Base-by-base conservation (phyloP, 2,888 invertebrate genomes). In the Allophyes oxyacanthae region DNA sequence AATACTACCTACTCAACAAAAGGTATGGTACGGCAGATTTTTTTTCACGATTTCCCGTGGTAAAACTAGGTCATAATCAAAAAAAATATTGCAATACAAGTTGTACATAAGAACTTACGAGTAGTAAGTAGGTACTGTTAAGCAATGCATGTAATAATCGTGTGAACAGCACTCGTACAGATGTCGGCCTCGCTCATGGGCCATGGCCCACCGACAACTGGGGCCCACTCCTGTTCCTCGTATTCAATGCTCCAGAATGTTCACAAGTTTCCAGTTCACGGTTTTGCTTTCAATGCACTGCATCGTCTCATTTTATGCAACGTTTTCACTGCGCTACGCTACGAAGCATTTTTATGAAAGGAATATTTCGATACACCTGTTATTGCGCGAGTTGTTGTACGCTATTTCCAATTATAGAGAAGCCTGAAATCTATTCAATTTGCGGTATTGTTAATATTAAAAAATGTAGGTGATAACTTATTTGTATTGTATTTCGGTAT, bases 231-330 rank as follows among this genome's bases (percentile, higher is more conserved):
- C 82, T 78, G 82, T 82, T 82, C 78, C 81, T 76, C 78, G 73
- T 74, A 85, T 85, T 85, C 84, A 85, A 83, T 86, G 82, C 82
- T 77, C 79, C 82, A 81, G 82, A 85, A 83, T 79, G 76, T 84
- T 82, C 81, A 81, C 84, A 82, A 79, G 80, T 81, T 87, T 86
- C 81, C 85, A 84, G 79, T 82, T 71, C 75, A 72, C 79, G 75
- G 84, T 83, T 85, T 83, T 77, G 82, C 83, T 84, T 84, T 83
- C 84, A 85, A 79, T 79, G 80, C 79, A 73, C 66, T 73, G 74
- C 80, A 73, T 69, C 79, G 75, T 78, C 79, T 79, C 82, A 77
- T 85, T 83, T 84, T 82, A 84, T 83, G 80, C 78, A 84, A 75
- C 73, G 77, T 76, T 80, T 81, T 72, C 77, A 77, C 59, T 64